Evolutionary conservation across 2,888 invertebrate genomes (phyloP).

Genomic region (Cynaeus angustus): DNA sequence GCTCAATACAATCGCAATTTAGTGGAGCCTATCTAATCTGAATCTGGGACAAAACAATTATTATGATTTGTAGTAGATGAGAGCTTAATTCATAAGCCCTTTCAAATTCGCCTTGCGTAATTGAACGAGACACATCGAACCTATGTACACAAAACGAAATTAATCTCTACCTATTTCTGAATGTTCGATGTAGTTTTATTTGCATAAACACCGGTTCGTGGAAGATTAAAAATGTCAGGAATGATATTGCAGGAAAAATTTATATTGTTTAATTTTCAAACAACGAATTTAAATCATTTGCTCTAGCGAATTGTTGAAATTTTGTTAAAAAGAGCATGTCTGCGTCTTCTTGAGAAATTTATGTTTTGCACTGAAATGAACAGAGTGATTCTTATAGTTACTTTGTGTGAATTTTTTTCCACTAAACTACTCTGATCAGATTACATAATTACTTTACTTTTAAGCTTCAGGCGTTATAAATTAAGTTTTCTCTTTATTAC

Average conservation of each 20-base stretch:
- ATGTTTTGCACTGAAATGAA: neutral
- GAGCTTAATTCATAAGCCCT: neutral
- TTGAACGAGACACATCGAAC: conserved; percentile 1
- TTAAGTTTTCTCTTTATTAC: conserved; percentile 5
- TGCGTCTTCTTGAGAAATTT: conserved; percentile 11
- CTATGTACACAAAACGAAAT: neutral
- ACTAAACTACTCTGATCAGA: no score
- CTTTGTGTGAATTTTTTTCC: neutral
- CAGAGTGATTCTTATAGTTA: neutral
- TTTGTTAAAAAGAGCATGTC: conserved; percentile 5
- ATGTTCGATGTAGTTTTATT: no score
- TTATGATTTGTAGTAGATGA: conserved; percentile 12
- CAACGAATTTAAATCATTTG: conserved; percentile 21
- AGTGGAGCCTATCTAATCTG: conserved; percentile 8
- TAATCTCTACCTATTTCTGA: no score
- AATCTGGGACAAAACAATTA: conserved; percentile 10
- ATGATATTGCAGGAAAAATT: conserved; percentile 8
- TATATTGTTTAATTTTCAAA: conserved; percentile 23
- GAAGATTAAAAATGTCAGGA: conserved; percentile 17
- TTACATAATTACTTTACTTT: no score
- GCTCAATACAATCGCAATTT: conserved; percentile 9
- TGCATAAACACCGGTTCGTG: no score
- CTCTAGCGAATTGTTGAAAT: conserved; percentile 17
- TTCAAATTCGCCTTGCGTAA: neutral
- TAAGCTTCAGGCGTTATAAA: neutral